A percentile compares a stretch with the other conserved stretches of the same genome.
These are phyloP conservation scores for Drosophila monieri DNA, from an alignment of 2,888 invertebrate genomes.

Conservation along the genomic window DNA sequence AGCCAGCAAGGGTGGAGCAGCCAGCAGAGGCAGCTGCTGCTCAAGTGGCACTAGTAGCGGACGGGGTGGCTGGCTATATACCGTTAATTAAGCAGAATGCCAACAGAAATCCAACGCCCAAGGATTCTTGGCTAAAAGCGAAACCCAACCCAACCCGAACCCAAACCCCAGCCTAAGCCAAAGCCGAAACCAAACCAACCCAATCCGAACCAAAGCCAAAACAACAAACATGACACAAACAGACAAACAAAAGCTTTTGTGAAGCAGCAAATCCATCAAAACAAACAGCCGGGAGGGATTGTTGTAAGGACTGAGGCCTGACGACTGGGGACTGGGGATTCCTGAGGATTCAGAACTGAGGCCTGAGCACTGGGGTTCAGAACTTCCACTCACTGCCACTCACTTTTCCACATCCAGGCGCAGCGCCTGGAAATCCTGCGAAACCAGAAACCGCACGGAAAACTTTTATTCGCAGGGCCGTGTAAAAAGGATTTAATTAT, in stretches of 20 bases:
- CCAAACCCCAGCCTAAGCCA: conserved; percentile 37
- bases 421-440: conserved; percentile 38
- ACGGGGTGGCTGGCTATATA: conserved; percentile 55
- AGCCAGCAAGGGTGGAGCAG: conserved; percentile 32
- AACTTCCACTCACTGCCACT: conserved; percentile 37
- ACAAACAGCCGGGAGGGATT: conserved; percentile 71
- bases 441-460: conserved; percentile 42
- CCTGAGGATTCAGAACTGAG: conserved; percentile 24
- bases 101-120: conserved; percentile 42
- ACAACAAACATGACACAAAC: conserved; percentile 70
- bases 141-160: neutral
- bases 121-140: conserved; percentile 15
- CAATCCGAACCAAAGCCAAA: conserved; percentile 37
- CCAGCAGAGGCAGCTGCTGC: conserved; percentile 37
- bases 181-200: conserved; percentile 42
- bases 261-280: conserved; percentile 81
- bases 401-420: conserved; percentile 34
- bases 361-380: conserved; percentile 14
- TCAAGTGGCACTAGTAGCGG: conserved; percentile 61
- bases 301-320: conserved; percentile 38
- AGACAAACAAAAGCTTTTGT: conserved; percentile 79
- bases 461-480: conserved; percentile 71
- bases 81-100: conserved; percentile 80
- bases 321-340: neutral
- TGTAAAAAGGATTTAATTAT: conserved; percentile 83